Percentiles rank a stretch among this genome's conserved stretches.
Conservation (phyloP, 2,797 vertebrate species). For the Stomatorhinus walkeri region DNA sequence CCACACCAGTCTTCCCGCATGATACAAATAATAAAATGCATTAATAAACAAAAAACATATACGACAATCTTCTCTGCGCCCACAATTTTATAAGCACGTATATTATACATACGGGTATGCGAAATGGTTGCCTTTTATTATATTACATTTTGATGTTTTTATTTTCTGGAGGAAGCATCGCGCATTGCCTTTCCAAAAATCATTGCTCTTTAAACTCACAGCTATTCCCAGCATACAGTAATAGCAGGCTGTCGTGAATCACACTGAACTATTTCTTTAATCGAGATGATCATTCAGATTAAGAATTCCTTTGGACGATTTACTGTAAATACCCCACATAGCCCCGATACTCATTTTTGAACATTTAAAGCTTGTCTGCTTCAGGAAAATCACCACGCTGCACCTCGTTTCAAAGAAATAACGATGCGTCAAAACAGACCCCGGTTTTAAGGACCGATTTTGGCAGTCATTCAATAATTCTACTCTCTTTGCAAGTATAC, state of each 20-base stretch:
- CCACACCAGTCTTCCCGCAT: background rate
- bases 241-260: background rate
- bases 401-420: background rate
- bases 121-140: background rate
- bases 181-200: background rate
- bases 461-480: background rate
- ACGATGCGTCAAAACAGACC: background rate
- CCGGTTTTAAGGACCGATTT: background rate
- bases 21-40: background rate
- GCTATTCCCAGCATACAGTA: background rate
- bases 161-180: background rate
- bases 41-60: background rate
- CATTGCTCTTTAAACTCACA: background rate
- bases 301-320: background rate
- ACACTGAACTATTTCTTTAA: background rate
- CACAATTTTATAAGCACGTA: background rate
- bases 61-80: background rate
- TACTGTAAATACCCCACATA: background rate
- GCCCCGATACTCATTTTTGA: background rate
- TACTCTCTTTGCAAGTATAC: background rate
- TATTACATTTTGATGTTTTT: background rate
- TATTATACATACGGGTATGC: background rate
- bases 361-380: background rate
- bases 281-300: slow-evolving; percentile 1
- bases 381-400: background rate